Conservation (phyloP, 1,140 invertebrate genomes). For the Aphidius ervi region DNA sequence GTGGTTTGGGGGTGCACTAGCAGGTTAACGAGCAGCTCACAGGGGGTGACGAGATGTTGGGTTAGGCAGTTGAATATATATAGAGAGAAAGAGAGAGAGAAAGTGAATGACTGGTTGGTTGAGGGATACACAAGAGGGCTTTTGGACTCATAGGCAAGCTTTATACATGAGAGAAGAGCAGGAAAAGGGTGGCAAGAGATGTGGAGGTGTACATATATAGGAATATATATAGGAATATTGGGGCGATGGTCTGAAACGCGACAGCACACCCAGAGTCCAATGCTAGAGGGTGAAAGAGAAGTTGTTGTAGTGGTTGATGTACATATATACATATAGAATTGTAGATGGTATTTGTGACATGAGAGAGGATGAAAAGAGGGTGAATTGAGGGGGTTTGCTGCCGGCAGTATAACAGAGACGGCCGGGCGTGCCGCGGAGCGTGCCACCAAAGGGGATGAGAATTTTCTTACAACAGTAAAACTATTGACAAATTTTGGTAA, state of each 20-base stretch:
- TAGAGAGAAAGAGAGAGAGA: neutral
- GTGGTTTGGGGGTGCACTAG: conserved; percentile 42
- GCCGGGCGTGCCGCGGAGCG: conserved; percentile 54
- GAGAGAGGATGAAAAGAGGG: conserved; percentile 25
- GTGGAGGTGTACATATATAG: too few species aligned
- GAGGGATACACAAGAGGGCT: neutral
- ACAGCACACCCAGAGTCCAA: neutral
- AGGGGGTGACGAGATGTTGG: conserved; percentile 7
- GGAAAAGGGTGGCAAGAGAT: too few species aligned
- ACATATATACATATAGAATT: neutral
- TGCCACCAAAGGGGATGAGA: conserved; percentile 54
- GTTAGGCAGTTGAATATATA: neutral
- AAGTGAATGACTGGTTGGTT: neutral
- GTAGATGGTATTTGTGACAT: conserved; percentile 16
- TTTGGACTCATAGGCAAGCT: neutral
- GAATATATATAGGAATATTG: neutral
- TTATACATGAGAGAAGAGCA: too few species aligned
- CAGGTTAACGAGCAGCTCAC: conserved; percentile 46
- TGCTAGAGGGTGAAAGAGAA: neutral
- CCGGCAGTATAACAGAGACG: conserved; percentile 53
- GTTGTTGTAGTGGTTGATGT: too few species aligned
- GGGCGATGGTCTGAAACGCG: neutral
- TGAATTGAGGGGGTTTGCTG: conserved; percentile 28
- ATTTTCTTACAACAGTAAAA: conserved; percentile 41
- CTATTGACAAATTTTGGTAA: conserved; percentile 38